These are phyloP conservation scores for Lepidurus couesii DNA, from an alignment of 1,140 invertebrate genomes.

Conservation along the genomic window DNA sequence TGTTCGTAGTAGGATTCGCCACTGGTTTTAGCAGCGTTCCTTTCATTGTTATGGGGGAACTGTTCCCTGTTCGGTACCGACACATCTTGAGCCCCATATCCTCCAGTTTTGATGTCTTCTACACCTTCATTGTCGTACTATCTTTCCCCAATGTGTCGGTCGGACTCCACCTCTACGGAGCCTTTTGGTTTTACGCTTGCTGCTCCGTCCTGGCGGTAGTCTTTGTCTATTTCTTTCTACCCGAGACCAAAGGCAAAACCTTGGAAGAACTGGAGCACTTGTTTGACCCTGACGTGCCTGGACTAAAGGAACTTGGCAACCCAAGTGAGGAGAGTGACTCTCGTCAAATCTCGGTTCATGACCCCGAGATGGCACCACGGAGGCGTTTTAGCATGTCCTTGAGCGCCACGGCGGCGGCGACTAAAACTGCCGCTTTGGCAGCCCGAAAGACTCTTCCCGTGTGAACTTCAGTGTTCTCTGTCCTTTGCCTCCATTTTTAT, in stretches of 20 bases:
- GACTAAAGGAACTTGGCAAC: too few species aligned
- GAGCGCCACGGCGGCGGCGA: too few species aligned
- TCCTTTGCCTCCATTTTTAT: too few species aligned
- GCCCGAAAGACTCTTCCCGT: too few species aligned
- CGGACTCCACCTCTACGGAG: conserved; percentile 36
- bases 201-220: conserved; percentile 41
- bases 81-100: conserved; percentile 25
- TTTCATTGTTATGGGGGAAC: conserved; percentile 61
- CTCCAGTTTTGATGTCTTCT: conserved; percentile 27
- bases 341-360: too few species aligned
- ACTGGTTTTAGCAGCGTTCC: conserved; percentile 48
- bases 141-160: conserved; percentile 43
- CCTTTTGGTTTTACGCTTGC: conserved; percentile 34
- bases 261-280: conserved; percentile 46
- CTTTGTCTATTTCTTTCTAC: conserved; percentile 46
- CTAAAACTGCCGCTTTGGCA: too few species aligned
- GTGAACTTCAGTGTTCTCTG: too few species aligned
- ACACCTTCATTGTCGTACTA: conserved; percentile 48
- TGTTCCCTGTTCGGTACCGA: conserved; percentile 48
- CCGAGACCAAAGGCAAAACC: conserved; percentile 50
- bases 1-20: conserved; percentile 49
- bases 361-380: too few species aligned
- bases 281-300: conserved; percentile 29
- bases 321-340: too few species aligned
- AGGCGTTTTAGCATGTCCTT: too few species aligned